Base-by-base conservation (phyloP, 2,113 vertebrate genomes). In the Ceratotherium simum region DNA sequence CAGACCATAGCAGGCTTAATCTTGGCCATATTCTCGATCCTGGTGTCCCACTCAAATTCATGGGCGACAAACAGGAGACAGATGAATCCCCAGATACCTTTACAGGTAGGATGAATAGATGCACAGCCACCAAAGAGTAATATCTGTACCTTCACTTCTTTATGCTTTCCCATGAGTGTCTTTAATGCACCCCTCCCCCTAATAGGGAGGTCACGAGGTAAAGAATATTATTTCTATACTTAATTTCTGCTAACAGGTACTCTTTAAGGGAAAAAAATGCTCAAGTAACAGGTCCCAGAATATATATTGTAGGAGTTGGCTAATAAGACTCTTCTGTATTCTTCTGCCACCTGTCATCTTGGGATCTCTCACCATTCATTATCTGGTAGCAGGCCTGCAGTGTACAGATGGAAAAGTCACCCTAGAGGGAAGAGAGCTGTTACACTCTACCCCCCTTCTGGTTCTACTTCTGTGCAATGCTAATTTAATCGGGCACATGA, bases 401-500 rank as follows among this genome's bases (percentile, higher is more conserved):
- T 96, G 48, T 96, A 90, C 94, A 97, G 92, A 98, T 95, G 87
- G 97, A 96, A 95, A 96, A 97, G 93, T 97, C 90, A 96, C 80
- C 90, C 94, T 84, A 96, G 95, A 98, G 94, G 84, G 79, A 97
- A 97, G 90, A 98, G 90, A 96, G 90, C 92, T 95, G 83, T 94
- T 97, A 95, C 14, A 90, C 64, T 96, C 91, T 96, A 95, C 18
- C 70, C 87, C 31, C 23, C 58, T 97, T 98, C 96, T 98, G 97
- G 87, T 92, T 96, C 90, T 51, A 97, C 58, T 96, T 97, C 97
- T 98, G 97, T 95, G 94, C 75, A 81, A 90, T 92, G 87, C 75
- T 98, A 97, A 97, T 98, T 97, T 98, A 97, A 97, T 90, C 58
- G 1, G 80, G 92, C 80, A 96, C 94, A 97, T 92, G 95, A 97